Conservation (phyloP, 2,888 invertebrate species). For the Hybos culiciformis region DNA sequence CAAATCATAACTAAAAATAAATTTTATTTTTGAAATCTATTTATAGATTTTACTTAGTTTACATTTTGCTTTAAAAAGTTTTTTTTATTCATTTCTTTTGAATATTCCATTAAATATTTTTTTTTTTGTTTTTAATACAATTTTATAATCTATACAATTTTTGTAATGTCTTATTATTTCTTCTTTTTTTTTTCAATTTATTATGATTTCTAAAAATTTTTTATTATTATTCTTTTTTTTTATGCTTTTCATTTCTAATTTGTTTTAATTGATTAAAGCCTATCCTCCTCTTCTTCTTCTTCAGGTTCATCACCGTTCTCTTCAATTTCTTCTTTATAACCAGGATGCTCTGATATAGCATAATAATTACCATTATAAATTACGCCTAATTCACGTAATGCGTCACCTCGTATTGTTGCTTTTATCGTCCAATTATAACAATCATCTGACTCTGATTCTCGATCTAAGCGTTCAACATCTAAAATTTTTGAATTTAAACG, state of each 20-base stretch:
- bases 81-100: too few relatives aligned
- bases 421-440: constrained; percentile 96
- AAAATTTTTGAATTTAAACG: constrained; percentile 83
- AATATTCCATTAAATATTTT: too few relatives aligned
- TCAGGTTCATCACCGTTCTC: constrained; percentile 72
- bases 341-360: constrained; percentile 88
- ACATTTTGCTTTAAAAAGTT: too few relatives aligned
- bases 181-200: constrained; percentile 4
- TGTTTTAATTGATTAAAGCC: constrained; percentile 39
- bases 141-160: constrained; percentile 1
- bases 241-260: constrained; percentile 20
- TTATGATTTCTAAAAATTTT: not conserved
- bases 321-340: constrained; percentile 81
- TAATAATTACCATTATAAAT: constrained; percentile 93
- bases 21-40: too few relatives aligned
- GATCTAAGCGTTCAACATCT: constrained; percentile 82
- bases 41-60: too few relatives aligned
- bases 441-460: constrained; percentile 85
- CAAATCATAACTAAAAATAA: too few relatives aligned
- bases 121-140: too few relatives aligned
- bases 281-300: constrained; percentile 61
- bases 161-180: constrained; percentile 10
- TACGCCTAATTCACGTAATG: constrained; percentile 78
- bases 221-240: constrained; percentile 5
- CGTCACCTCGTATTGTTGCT: constrained; percentile 84